These are phyloP conservation scores for Hyles vespertilio DNA, from an alignment of 1,140 invertebrate genomes.

Conservation along the genomic window DNA sequence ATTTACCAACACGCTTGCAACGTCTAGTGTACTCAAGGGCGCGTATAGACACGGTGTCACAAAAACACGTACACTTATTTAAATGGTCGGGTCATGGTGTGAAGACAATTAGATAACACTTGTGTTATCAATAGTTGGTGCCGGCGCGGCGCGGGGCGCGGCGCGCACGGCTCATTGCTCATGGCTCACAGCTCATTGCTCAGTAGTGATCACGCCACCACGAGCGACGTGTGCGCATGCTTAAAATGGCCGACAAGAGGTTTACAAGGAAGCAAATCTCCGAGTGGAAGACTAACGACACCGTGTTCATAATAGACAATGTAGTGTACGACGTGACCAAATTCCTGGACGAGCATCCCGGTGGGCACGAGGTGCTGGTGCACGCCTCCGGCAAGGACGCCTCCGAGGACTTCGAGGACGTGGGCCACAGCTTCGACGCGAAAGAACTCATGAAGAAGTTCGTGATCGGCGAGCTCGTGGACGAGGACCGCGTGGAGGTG, in stretches of 20 bases:
- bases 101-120: conserved; percentile 13
- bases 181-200: background rate
- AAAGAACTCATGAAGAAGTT: conserved; percentile 86
- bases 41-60: too few relatives aligned
- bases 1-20: too few relatives aligned
- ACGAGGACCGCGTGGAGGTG: conserved; percentile 43
- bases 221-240: conserved; percentile 18
- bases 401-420: conserved; percentile 90
- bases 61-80: too few relatives aligned
- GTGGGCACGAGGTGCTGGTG: conserved; percentile 90
- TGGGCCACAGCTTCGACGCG: conserved; percentile 91
- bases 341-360: conserved; percentile 87
- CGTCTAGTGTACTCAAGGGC: too few relatives aligned
- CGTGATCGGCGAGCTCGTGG: conserved; percentile 78
- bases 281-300: conserved; percentile 55
- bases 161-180: background rate
- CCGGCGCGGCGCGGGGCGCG: conserved; percentile 9
- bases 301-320: conserved; percentile 76
- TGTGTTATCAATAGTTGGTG: conserved; percentile 14
- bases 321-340: conserved; percentile 77
- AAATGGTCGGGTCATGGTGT: conserved; percentile 12
- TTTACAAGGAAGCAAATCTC: conserved; percentile 73
- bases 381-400: conserved; percentile 85
- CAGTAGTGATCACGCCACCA: conserved; percentile 4
- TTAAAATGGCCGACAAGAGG: conserved; percentile 61